Evolutionary conservation across 2,113 vertebrate species (phyloP).

Genomic region (Microcebus lehilahytsara): DNA sequence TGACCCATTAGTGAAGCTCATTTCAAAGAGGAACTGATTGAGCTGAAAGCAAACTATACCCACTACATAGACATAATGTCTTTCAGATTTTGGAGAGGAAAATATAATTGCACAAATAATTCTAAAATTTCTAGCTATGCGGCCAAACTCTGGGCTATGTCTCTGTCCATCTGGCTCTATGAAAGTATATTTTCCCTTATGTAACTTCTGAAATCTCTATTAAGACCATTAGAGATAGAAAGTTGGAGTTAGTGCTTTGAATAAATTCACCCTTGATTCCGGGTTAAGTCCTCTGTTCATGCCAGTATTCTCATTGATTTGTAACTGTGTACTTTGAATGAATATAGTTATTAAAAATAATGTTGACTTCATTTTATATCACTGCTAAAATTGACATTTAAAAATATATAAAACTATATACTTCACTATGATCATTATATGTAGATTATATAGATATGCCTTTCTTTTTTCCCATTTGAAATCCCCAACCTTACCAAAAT

Average conservation of each 20-base stretch:
- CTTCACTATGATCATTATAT: background rate
- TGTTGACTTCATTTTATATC: background rate
- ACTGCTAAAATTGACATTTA: background rate
- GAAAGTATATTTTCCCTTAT: slow-evolving; percentile 47
- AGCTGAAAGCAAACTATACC: slow-evolving; percentile 49
- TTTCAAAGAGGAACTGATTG: slow-evolving; percentile 59
- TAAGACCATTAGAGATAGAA: slow-evolving; percentile 28
- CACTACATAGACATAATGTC: slow-evolving; percentile 30
- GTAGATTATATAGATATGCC: background rate
- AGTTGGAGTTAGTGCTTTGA: background rate
- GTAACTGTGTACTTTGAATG: background rate
- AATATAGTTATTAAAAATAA: background rate
- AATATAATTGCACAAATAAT: slow-evolving; percentile 55
- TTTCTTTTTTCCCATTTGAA: background rate
- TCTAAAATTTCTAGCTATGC: slow-evolving; percentile 30
- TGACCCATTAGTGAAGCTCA: slow-evolving; percentile 57
- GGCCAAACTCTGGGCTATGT: slow-evolving; percentile 31
- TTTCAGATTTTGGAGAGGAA: slow-evolving; percentile 43
- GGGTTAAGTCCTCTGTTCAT: background rate
- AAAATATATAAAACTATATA: slow-evolving; percentile 10
- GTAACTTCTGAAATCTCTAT: slow-evolving; percentile 50
- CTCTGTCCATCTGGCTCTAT: slow-evolving; percentile 37
- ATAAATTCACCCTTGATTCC: background rate
- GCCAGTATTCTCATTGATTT: background rate
- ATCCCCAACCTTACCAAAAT: background rate